A percentile compares a stretch with the other conserved stretches of the same genome.
phyloP scores from a whole-genome alignment of 2,113 vertebrate species.

The Sylvilagus bachmani region DNA sequence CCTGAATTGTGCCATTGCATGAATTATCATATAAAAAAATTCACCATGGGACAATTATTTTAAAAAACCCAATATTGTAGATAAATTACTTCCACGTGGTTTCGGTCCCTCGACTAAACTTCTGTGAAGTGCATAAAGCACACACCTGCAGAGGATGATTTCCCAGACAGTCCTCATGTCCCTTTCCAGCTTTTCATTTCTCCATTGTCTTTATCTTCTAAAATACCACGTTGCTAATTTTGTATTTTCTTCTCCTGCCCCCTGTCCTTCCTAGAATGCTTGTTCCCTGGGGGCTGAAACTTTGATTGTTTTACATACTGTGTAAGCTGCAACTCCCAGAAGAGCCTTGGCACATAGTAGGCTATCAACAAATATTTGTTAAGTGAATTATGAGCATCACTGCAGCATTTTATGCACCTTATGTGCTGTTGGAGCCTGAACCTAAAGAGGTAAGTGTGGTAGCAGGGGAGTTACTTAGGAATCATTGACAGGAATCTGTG shows the following conservation, averaged over 20 bases:
- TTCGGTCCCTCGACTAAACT: not conserved
- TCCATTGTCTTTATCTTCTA: not conserved
- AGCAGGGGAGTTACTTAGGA: not conserved
- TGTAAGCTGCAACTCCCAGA: not conserved
- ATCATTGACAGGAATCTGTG: not conserved
- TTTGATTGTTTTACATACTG: not conserved
- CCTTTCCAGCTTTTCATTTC: not conserved
- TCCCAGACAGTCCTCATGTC: not conserved
- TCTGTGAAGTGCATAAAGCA: not conserved
- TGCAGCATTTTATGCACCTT: not conserved
- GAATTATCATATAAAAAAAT: constrained; percentile 7
- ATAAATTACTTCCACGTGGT: not conserved
- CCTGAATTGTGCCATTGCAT: not conserved
- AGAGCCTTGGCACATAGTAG: not conserved
- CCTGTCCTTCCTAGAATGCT: not conserved
- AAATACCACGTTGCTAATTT: not conserved
- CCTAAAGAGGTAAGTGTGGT: not conserved
- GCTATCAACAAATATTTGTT: not conserved
- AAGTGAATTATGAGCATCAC: not conserved
- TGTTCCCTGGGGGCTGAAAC: not conserved
- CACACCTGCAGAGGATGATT: not conserved
- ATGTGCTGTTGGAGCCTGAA: not conserved
- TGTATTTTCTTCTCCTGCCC: not conserved
- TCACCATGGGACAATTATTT: not conserved
- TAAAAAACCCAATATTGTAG: constrained; percentile 19